These are phyloP conservation scores for Meleagris gallopavo DNA, from an alignment of 2,113 vertebrate species.

Conservation along the genomic window DNA sequence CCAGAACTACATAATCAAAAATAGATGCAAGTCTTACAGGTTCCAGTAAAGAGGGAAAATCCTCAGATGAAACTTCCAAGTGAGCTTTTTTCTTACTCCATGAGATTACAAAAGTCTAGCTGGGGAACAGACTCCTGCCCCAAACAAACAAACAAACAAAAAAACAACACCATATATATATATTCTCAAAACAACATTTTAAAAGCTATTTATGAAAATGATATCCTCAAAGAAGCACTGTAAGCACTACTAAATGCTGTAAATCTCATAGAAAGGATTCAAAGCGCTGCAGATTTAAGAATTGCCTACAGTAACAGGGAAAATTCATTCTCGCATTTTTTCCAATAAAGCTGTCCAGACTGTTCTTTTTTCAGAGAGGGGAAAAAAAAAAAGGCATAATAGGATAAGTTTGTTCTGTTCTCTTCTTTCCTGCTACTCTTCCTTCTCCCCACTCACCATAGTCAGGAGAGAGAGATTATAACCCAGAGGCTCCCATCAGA, in stretches of 20 bases:
- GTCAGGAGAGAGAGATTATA: neutral
- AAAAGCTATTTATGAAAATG: neutral
- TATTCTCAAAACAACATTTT: neutral
- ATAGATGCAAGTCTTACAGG: neutral
- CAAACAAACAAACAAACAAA: too few species aligned
- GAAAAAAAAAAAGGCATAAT: neutral
- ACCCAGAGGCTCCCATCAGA: neutral
- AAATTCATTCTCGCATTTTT: neutral
- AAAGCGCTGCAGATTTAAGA: neutral
- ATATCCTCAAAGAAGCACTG: neutral
- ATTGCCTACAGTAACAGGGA: neutral
- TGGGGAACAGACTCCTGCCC: neutral
- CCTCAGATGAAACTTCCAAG: neutral
- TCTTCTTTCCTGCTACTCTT: neutral
- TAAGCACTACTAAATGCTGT: neutral
- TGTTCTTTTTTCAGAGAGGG: neutral
- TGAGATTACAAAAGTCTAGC: neutral
- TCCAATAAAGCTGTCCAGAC: neutral
- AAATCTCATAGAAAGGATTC: neutral
- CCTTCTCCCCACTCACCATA: constrained; percentile 12
- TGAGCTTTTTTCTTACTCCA: neutral
- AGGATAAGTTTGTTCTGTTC: neutral
- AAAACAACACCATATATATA: neutral
- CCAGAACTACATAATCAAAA: neutral
- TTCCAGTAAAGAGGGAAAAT: neutral